Conservation (phyloP, 2,113 vertebrate genomes). For the Cryptomyrus ogoouensis region DNA sequence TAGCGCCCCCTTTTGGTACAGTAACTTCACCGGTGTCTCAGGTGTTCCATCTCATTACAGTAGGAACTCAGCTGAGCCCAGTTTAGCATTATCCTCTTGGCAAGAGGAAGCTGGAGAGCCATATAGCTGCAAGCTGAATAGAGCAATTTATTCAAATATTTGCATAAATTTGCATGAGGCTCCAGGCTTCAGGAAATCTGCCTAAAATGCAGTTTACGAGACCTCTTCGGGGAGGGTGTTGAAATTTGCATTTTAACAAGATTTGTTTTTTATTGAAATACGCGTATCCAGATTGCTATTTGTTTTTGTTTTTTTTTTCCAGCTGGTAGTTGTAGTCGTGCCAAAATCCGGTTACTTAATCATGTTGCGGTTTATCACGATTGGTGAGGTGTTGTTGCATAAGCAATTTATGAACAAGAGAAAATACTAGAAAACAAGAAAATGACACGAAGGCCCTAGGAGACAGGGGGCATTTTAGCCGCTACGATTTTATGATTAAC, state of each 20-base stretch:
- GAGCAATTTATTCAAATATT: constrained; percentile 13
- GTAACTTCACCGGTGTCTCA: background rate
- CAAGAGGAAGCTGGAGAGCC: constrained; percentile 6
- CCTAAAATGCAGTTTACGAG: constrained; percentile 13
- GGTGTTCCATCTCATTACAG: constrained; percentile 10
- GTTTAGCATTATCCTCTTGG: background rate
- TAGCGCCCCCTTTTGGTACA: background rate
- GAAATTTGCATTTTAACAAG: constrained; percentile 3
- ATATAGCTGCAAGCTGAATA: constrained; percentile 12
- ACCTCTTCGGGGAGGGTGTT: background rate
- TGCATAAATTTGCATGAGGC: constrained; percentile 19
- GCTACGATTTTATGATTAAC: background rate
- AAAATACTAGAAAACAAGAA: background rate
- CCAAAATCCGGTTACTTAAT: constrained; percentile 9
- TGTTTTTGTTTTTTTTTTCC: background rate
- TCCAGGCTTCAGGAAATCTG: constrained; percentile 4
- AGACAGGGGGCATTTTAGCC: background rate
- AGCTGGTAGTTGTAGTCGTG: background rate
- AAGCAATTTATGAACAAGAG: background rate
- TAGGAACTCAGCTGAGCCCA: background rate
- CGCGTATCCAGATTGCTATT: background rate
- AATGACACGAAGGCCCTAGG: background rate
- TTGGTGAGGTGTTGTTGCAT: background rate
- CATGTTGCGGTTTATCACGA: background rate
- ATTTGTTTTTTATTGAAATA: constrained; percentile 13